phyloP scores from a whole-genome alignment of 1,140 invertebrate genomes.

The Drosophila tropicalis region DNA sequence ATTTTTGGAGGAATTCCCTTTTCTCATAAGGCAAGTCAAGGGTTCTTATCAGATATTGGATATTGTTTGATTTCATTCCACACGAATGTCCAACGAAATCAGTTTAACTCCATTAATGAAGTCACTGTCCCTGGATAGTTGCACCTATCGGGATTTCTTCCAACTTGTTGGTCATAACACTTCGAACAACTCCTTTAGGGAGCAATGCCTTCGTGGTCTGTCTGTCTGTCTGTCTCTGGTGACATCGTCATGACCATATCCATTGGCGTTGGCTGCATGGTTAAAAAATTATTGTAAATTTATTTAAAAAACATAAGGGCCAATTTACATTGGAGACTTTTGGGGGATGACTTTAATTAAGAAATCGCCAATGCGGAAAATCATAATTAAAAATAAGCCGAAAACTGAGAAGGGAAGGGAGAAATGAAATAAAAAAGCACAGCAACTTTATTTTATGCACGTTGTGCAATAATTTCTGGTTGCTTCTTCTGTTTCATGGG shows the following conservation, averaged over 20 bases:
- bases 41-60: too few species aligned
- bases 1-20: too few species aligned
- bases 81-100: too few species aligned
- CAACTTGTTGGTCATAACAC: background rate
- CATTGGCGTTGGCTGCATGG: constrained; percentile 16
- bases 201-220: background rate
- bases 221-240: background rate
- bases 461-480: constrained; percentile 38
- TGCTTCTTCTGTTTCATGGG: constrained; percentile 17
- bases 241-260: background rate
- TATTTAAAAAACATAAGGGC: constrained; percentile 69
- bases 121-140: background rate
- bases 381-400: constrained; percentile 77
- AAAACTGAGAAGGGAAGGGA: constrained; percentile 30
- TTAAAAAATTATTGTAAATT: constrained; percentile 67
- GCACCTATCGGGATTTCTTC: too few species aligned
- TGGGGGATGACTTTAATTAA: constrained; percentile 59
- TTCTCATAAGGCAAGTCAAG: too few species aligned
- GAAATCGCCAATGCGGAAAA: constrained; percentile 78
- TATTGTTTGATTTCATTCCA: too few species aligned
- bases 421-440: constrained; percentile 17
- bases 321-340: constrained; percentile 57
- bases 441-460: constrained; percentile 62
- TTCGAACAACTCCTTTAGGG: background rate
- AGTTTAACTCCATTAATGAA: background rate